A percentile compares a stretch with the other conserved stretches of the same genome.
Conservation (phyloP, 2,113 vertebrate genomes). For the Apteryx mantelli region DNA sequence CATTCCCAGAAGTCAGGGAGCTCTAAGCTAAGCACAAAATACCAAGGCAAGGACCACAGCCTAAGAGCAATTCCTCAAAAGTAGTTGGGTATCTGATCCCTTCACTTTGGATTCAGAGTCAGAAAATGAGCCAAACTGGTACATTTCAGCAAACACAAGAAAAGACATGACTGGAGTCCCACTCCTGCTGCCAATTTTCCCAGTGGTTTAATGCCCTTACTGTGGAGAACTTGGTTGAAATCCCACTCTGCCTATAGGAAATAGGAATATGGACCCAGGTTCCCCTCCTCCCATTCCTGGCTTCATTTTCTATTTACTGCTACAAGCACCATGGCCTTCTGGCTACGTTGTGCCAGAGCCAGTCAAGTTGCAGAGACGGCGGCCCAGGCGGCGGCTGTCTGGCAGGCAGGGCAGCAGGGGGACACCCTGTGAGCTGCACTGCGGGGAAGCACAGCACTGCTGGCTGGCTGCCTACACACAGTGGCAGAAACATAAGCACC, state of each 20-base stretch:
- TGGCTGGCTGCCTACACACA: neutral
- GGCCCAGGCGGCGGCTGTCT: neutral
- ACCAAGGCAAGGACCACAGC: neutral
- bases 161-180: neutral
- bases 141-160: neutral
- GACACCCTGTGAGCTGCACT: neutral
- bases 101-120: neutral
- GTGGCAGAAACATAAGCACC: neutral
- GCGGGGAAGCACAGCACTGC: neutral
- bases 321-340: neutral
- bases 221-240: neutral
- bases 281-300: neutral
- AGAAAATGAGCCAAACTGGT: neutral
- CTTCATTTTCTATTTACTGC: neutral
- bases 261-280: accelerated
- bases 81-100: accelerated
- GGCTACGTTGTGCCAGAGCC: neutral
- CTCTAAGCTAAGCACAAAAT: neutral
- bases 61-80: neutral
- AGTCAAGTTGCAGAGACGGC: neutral
- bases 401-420: neutral
- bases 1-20: neutral
- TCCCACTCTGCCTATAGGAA: accelerated
- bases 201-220: neutral
- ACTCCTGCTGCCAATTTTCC: neutral